Evolutionary conservation across 2,888 invertebrate species (phyloP).

Genomic region (Parnassius orleans): DNA sequence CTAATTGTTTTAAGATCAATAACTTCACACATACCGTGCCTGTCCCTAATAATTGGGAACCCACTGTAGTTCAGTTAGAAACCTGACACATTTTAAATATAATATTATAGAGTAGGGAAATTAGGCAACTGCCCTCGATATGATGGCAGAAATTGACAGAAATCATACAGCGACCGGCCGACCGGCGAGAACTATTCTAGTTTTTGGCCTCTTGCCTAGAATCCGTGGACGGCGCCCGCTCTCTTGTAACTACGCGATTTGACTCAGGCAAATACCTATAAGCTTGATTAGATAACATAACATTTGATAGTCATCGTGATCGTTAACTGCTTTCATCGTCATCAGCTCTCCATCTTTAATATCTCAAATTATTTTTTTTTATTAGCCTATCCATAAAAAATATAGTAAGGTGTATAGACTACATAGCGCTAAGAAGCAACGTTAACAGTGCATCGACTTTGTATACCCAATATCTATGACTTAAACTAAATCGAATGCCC

Average conservation of each 20-base stretch:
- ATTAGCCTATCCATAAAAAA: too few relatives aligned
- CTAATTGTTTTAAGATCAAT: too few relatives aligned
- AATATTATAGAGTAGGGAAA: not conserved
- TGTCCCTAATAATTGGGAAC: too few relatives aligned
- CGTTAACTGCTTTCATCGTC: not conserved
- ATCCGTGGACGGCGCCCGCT: slow-evolving; percentile 41
- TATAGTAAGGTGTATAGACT: too few relatives aligned
- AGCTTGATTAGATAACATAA: not conserved
- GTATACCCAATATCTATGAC: too few relatives aligned
- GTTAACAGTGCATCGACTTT: too few relatives aligned
- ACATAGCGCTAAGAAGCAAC: too few relatives aligned
- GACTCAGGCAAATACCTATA: not conserved
- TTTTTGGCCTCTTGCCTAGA: slow-evolving; percentile 63
- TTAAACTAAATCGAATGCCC: too few relatives aligned
- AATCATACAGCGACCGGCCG: slow-evolving; percentile 48
- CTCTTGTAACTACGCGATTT: slow-evolving; percentile 4
- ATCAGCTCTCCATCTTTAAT: too few relatives aligned
- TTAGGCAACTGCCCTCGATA: slow-evolving; percentile 52
- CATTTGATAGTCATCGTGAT: not conserved
- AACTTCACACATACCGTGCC: too few relatives aligned
- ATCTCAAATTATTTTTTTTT: too few relatives aligned
- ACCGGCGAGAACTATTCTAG: slow-evolving; percentile 69
- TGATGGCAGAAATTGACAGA: slow-evolving; percentile 56
- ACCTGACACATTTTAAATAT: not conserved
- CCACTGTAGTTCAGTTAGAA: not conserved